Percentiles rank a stretch among this genome's conserved stretches.
Evolutionary conservation across 2,113 vertebrate species (phyloP).

Genomic region (Notothenia coriiceps): DNA sequence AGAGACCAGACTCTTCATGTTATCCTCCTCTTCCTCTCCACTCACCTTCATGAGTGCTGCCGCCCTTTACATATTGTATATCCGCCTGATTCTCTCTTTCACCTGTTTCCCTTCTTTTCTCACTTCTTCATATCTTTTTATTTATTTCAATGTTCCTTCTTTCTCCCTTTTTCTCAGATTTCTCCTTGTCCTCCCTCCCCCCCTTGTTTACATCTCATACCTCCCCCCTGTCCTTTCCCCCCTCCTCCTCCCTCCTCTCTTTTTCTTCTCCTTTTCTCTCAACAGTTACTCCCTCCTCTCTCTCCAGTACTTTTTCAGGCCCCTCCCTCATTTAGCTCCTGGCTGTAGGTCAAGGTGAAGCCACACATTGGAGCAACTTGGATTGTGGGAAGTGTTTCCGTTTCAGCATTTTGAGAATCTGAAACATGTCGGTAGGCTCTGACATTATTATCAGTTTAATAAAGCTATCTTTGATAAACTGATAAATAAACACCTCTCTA

Average conservation of each 20-base stretch:
- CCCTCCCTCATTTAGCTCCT: slow-evolving; percentile 2
- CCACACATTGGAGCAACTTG: slow-evolving; percentile 20
- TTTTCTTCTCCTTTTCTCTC: background rate
- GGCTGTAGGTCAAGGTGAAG: slow-evolving; percentile 57
- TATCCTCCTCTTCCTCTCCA: background rate
- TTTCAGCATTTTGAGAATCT: background rate
- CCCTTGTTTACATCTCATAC: background rate
- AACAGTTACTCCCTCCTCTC: background rate
- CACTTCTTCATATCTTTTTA: no score
- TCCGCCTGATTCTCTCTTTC: background rate
- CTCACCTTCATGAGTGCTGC: background rate
- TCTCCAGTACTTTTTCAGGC: background rate
- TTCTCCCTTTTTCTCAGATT: background rate
- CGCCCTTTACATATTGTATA: no score
- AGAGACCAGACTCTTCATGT: slow-evolving; percentile 31
- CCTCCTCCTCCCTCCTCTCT: background rate
- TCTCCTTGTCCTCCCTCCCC: background rate
- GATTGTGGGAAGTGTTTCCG: background rate
- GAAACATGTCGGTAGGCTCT: background rate
- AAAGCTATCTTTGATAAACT: no score
- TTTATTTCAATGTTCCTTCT: background rate
- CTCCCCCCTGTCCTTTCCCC: slow-evolving; percentile 7
- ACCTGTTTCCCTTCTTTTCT: no score
- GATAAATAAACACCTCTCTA: background rate
- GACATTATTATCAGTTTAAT: background rate